These are phyloP conservation scores for Lymantria monacha DNA, from an alignment of 2,888 invertebrate species.

Conservation along the genomic window DNA sequence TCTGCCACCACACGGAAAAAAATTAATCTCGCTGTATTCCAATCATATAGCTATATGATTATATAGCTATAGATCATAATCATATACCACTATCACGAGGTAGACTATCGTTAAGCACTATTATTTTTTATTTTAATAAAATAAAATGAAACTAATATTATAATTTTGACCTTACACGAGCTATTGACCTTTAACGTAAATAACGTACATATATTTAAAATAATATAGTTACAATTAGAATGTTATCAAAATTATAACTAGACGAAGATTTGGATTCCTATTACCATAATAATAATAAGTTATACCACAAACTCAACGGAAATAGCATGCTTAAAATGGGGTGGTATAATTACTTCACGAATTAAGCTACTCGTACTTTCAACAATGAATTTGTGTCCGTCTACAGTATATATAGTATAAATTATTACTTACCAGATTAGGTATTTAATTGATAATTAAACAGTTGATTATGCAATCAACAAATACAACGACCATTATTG, in stretches of 20 bases:
- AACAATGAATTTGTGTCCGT: conserved; percentile 4
- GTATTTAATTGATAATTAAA: background rate
- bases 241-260: conserved; percentile 9
- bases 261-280: conserved; percentile 18
- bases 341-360: conserved; percentile 18
- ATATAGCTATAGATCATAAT: no score
- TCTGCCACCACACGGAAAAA: no score
- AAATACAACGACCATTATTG: no score
- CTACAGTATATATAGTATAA: background rate
- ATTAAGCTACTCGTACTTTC: conserved; percentile 6
- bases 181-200: conserved; percentile 5
- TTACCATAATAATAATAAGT: conserved; percentile 29
- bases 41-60: no score
- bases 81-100: no score
- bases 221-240: conserved; percentile 9
- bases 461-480: background rate
- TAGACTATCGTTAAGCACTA: no score
- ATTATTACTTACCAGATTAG: background rate
- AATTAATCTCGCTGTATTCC: no score
- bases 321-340: conserved; percentile 26
- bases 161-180: background rate
- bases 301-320: conserved; percentile 16
- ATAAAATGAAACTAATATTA: no score
- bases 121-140: no score
- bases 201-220: conserved; percentile 2